Base-by-base conservation (phyloP, 2,888 invertebrate species). In the Dascillus cervinus region DNA sequence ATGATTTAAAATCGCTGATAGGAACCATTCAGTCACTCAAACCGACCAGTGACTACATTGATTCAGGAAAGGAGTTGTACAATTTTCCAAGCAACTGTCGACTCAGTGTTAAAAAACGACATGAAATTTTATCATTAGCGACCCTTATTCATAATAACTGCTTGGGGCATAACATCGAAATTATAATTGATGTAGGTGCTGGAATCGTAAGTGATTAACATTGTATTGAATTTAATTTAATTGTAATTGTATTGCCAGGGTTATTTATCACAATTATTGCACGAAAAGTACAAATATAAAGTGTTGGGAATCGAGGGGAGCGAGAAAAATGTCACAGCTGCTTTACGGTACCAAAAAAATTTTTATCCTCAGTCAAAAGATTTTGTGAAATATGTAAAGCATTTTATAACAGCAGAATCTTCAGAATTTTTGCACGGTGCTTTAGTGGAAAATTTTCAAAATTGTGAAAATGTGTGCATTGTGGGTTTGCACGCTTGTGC, bases 401-500 rank as follows among this genome's bases (percentile, higher is more conserved):
- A 75, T 43, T 72, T 69, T 29, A 65, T 85, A 19, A 71, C 64
- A 0, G 58, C 60, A 11, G 46, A 71, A 19, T 81, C 79, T 0
- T 47, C 56, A 9, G 47, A 17, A 32, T 65, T 69, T 39, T 50
- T 65, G 36, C 50, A 60, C 25, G 21, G 36, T 13, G 19, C 47
- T 20, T 29, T 53, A 11, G 12, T 37, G 13, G 33, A 45, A 15
- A 32, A 41, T 31, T 42, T 47, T 25, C 33, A 39, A 13, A 19
- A 32, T 9, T 28, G 25, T 9, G 34, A 42, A 19, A 43, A 53
- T 26, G 48, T 65, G 30, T 70, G 71, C 32, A 53, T 79, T 40
- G 65, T 74, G 36, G 86, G 85, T 1, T 68, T 87, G 4, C 87
- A 87, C 54, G 78, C 84, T 3, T 87, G 87, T 52, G 86, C 81